Conservation (phyloP, 2,888 invertebrate genomes). For the Synergus laeviventris region DNA sequence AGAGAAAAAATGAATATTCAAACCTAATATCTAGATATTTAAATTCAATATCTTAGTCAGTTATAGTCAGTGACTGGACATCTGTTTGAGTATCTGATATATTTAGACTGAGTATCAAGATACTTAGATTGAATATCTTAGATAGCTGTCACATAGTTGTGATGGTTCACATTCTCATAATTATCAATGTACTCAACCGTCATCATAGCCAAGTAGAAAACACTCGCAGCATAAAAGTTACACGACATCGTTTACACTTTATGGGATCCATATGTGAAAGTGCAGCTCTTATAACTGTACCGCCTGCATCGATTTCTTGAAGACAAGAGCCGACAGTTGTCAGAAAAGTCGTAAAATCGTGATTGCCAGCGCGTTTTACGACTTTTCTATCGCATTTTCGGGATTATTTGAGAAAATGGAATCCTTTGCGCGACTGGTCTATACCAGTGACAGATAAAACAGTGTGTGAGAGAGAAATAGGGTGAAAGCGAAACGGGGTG, state of each 20-base stretch:
- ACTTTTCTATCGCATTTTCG: constrained; percentile 68
- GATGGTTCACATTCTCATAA: no score
- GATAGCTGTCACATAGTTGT: no score
- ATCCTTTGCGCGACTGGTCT: constrained; percentile 58
- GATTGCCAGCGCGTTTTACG: constrained; percentile 68
- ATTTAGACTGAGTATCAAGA: no score
- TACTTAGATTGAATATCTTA: no score
- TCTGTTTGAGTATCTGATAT: no score
- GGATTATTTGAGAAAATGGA: constrained; percentile 72
- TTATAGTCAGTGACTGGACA: no score
- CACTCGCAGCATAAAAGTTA: neutral
- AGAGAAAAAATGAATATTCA: no score
- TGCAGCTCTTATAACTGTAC: constrained; percentile 41
- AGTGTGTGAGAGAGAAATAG: neutral
- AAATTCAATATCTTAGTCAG: no score
- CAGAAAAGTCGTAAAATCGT: constrained; percentile 67
- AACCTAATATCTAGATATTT: no score
- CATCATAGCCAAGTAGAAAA: neutral
- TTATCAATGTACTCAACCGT: neutral
- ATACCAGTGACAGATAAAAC: constrained; percentile 33
- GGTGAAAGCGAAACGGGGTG: constrained; percentile 3
- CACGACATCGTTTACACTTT: constrained; percentile 37
- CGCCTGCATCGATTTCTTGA: constrained; percentile 42
- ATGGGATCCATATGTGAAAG: constrained; percentile 45
- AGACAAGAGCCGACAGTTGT: constrained; percentile 37